Conservation (phyloP, 2,888 invertebrate genomes). For the Zygogramma bicolorata region DNA sequence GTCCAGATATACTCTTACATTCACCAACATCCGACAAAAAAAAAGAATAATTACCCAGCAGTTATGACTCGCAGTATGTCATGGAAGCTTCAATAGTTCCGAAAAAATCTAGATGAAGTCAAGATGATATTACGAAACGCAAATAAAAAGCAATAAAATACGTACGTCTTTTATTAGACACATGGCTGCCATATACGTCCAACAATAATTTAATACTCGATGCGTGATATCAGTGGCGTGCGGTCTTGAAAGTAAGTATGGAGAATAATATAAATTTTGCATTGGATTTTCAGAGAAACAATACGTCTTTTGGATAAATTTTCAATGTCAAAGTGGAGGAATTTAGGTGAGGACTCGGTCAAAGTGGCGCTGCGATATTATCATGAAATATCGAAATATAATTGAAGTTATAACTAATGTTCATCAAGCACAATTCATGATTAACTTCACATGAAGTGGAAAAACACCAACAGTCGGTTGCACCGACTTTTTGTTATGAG, state of each 20-base stretch:
- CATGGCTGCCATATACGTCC: slow-evolving; percentile 41
- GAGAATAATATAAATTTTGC: background rate
- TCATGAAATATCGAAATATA: too few relatives aligned
- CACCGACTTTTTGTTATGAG: too few relatives aligned
- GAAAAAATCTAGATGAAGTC: slow-evolving; percentile 26
- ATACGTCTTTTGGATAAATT: too few relatives aligned
- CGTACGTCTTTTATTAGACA: slow-evolving; percentile 37
- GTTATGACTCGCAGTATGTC: slow-evolving; percentile 11
- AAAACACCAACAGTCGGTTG: too few relatives aligned
- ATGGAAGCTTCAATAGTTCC: slow-evolving; percentile 9
- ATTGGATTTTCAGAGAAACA: too few relatives aligned
- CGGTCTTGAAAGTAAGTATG: background rate
- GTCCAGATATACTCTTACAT: background rate
- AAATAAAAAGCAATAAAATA: slow-evolving; percentile 29
- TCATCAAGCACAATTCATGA: too few relatives aligned
- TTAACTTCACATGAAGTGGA: too few relatives aligned
- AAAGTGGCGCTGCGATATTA: too few relatives aligned
- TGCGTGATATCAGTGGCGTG: slow-evolving; percentile 20
- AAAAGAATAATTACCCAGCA: background rate
- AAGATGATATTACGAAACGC: slow-evolving; percentile 31
- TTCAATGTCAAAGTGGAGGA: too few relatives aligned
- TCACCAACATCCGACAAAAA: background rate
- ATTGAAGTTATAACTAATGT: too few relatives aligned
- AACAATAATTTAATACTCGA: slow-evolving; percentile 38
- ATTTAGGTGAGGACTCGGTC: too few relatives aligned